Evolutionary conservation across 2,113 vertebrate genomes (phyloP), one percentile per base, ranked within the genome.

Genomic region (Vidua macroura): DNA sequence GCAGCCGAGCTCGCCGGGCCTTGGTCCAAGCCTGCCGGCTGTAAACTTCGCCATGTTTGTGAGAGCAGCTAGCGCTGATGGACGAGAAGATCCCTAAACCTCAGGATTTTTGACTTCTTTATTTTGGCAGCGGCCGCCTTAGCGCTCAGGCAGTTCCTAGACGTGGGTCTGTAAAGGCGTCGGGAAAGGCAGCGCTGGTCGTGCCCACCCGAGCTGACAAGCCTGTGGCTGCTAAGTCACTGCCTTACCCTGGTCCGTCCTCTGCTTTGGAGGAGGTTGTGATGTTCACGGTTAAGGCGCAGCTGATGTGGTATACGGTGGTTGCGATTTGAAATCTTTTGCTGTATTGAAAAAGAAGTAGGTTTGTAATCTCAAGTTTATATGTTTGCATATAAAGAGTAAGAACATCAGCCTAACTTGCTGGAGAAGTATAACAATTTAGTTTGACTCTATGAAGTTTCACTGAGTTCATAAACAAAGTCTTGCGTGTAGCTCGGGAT

Each of bases 1-100:
- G 44, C 10, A 14, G 59, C 46, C 2, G n/a, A 33, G 39, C 11
- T 52, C 19, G 12, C 15, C 8, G n/a, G 72, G 58, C 68, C 49
- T 35, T 8, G 49, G 24, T 51, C 72, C 9, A 49, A 13, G 9
- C 15, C 51, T 24, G 27, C 15, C 35, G 49, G 84, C 51, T 67
- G 49, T 41, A 30, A 67, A 51, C 62, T 63, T 94, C 75, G 88
- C 79, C 70, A 15, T 88, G 67, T 92, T 94, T 51, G 39, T 8
- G 27, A 55, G 52, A 44, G 41, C 35, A 18, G 67, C 56, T 10
- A 66, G 21, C 3, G 10, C 16, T 53, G 52, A 3, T 3, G 10
- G 31, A 43, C 8, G n/a, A 63, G 56, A 16, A n/a, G 21, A 33
- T 9, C 23, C 5, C 2, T 24, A 2, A 3, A 6, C 31, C 3